Conservation (phyloP, 2,113 vertebrate genomes). For the Gasterosteus nipponicus region DNA sequence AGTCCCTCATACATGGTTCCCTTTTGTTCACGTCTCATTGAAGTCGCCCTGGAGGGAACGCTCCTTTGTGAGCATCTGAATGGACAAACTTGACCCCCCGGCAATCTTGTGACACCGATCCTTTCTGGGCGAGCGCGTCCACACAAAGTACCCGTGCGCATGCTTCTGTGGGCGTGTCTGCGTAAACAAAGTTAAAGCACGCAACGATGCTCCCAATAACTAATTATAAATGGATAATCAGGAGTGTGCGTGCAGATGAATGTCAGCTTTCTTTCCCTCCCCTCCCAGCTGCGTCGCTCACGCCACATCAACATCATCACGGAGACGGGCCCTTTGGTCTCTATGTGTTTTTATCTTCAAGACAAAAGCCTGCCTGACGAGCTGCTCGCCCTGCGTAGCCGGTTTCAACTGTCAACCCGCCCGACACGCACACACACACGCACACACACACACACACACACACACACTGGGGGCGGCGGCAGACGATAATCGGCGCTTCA, state of each 20-base stretch:
- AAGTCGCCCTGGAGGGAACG: constrained; percentile 49
- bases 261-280: constrained; percentile 14
- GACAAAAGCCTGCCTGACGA: constrained; percentile 61
- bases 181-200: not conserved
- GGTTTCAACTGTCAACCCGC: constrained; percentile 60
- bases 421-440: constrained; percentile 14
- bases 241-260: not conserved
- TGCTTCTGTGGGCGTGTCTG: not conserved
- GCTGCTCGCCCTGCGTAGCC: constrained; percentile 42
- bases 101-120: constrained; percentile 44
- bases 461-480: constrained; percentile 5
- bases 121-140: not conserved
- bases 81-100: constrained; percentile 58
- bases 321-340: constrained; percentile 50
- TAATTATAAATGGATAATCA: constrained; percentile 34
- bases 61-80: constrained; percentile 59
- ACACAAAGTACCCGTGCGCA: constrained; percentile 18
- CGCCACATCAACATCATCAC: constrained; percentile 52
- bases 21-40: constrained; percentile 51
- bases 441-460: too few relatives aligned
- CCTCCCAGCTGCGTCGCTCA: constrained; percentile 21
- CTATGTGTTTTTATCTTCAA: constrained; percentile 57
- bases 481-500: constrained; percentile 43
- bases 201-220: constrained; percentile 5
- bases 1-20: constrained; percentile 46